phyloP scores from a whole-genome alignment of 2,113 vertebrate species.

The Cranoglanis bouderius region DNA sequence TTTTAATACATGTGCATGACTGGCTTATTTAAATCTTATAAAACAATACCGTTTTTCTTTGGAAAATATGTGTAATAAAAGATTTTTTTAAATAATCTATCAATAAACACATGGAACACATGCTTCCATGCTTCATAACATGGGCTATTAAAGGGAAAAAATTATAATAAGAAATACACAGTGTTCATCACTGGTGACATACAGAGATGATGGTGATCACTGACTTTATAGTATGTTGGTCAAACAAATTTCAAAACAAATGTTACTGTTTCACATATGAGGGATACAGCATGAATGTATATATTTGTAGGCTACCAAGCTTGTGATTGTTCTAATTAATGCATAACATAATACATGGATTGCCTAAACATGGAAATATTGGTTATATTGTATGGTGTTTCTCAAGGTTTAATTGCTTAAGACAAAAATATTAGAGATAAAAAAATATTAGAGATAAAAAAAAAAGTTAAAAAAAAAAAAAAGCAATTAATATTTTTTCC shows the following conservation, averaged over 20 bases:
- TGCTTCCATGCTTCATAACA: background rate
- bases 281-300: background rate
- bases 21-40: constrained; percentile 32
- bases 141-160: background rate
- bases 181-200: background rate
- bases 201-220: background rate
- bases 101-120: background rate
- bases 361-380: background rate
- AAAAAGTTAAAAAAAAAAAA: background rate
- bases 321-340: background rate
- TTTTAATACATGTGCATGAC: constrained; percentile 64
- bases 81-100: background rate
- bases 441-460: background rate
- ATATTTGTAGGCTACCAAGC: background rate
- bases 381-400: background rate
- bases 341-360: background rate
- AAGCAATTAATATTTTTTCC: background rate
- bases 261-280: background rate
- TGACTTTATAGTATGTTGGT: background rate
- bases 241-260: background rate
- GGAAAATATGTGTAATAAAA: constrained; percentile 13
- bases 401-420: background rate
- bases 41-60: constrained; percentile 38
- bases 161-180: background rate
- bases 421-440: background rate